These are phyloP conservation scores for Lamprologus speciosus DNA, from an alignment of 2,113 vertebrate genomes.

Conservation along the genomic window DNA sequence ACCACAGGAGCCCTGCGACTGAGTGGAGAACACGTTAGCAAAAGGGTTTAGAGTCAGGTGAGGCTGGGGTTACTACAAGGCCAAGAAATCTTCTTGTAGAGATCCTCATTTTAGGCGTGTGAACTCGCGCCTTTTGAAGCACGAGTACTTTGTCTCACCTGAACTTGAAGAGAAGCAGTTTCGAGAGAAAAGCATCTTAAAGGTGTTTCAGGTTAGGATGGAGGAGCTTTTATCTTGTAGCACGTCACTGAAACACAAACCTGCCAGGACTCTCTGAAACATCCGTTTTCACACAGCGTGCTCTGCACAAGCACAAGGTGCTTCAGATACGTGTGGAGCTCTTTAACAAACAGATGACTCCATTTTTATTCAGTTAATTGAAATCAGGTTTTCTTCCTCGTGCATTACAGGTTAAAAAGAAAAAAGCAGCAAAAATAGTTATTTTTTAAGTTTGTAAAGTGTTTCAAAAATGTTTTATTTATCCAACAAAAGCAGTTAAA, in stretches of 20 bases:
- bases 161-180: background rate
- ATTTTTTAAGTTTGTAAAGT: background rate
- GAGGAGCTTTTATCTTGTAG: background rate
- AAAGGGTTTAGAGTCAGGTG: background rate
- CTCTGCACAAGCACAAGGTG: background rate
- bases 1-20: background rate
- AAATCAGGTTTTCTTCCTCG: background rate
- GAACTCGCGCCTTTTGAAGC: background rate
- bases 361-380: background rate
- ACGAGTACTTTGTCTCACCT: background rate
- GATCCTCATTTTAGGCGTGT: background rate
- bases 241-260: background rate
- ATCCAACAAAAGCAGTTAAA: background rate
- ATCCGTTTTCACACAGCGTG: background rate
- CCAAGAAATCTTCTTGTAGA: background rate
- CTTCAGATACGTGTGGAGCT: background rate
- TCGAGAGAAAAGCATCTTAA: accelerated
- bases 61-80: background rate
- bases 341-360: background rate
- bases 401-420: background rate
- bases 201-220: background rate
- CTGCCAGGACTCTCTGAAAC: background rate
- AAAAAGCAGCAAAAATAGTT: accelerated
- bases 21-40: background rate
- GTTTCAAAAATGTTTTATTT: background rate